Conservation (phyloP, 2,113 vertebrate genomes). For the Pseudopodoces humilis region DNA sequence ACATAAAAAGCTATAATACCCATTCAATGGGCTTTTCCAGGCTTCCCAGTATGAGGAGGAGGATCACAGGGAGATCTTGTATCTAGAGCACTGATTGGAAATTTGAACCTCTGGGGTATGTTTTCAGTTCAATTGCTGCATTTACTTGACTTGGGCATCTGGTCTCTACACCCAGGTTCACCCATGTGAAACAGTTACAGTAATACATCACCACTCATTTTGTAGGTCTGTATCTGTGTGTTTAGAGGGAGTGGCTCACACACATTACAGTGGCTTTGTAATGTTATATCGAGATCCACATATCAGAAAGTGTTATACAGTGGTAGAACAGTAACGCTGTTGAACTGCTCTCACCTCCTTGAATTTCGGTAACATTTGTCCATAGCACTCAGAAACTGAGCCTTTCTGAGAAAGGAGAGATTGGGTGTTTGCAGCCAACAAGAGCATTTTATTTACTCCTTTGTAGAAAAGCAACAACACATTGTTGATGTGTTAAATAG, state of each 20-base stretch:
- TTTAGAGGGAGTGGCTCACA: neutral
- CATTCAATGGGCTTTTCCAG: constrained; percentile 10
- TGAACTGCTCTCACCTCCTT: neutral
- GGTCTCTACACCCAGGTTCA: neutral
- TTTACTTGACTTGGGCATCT: neutral
- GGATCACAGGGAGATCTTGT: neutral
- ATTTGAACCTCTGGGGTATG: neutral
- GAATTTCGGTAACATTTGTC: neutral
- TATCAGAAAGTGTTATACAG: neutral
- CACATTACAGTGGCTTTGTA: no score
- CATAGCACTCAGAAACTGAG: neutral
- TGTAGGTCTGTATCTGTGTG: neutral
- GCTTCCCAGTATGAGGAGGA: constrained; percentile 23
- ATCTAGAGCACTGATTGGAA: neutral
- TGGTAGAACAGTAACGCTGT: neutral
- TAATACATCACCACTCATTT: neutral
- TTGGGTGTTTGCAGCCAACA: neutral
- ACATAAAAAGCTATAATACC: neutral
- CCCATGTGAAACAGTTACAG: neutral
- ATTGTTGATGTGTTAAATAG: neutral
- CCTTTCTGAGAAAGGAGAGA: neutral
- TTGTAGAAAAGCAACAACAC: neutral
- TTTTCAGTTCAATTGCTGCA: neutral
- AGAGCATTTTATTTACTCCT: neutral
- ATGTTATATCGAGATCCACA: neutral